Conservation (phyloP, 2,113 vertebrate genomes). For the Danionella cerebrum region DNA sequence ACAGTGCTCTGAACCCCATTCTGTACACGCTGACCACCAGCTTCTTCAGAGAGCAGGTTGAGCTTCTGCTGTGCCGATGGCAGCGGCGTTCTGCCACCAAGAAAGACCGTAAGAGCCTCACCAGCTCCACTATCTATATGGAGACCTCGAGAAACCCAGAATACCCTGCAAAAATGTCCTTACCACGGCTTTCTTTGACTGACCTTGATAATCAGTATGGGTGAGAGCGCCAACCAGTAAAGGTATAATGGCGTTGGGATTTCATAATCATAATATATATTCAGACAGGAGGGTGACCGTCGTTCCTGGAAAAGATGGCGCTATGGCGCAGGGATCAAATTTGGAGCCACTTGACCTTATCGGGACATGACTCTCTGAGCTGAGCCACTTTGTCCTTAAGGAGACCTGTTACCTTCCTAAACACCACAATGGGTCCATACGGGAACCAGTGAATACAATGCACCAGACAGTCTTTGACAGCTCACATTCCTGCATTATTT, state of each 20-base stretch:
- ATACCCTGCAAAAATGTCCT: constrained; percentile 47
- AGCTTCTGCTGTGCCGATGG: constrained; percentile 64
- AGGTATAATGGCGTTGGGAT: background rate
- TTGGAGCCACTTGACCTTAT: background rate
- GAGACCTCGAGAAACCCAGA: constrained; percentile 38
- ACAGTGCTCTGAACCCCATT: constrained; percentile 75
- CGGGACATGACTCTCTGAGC: too few relatives aligned
- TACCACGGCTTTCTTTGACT: constrained; percentile 50
- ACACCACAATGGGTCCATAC: too few relatives aligned
- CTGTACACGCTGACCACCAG: constrained; percentile 73
- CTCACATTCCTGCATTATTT: background rate
- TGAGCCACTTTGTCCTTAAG: background rate
- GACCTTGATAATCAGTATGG: constrained; percentile 51
- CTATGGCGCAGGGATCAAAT: background rate
- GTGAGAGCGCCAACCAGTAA: constrained; percentile 26
- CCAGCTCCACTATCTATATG: constrained; percentile 55
- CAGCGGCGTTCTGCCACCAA: constrained; percentile 53
- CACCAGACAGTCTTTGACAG: background rate
- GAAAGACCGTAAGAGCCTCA: constrained; percentile 60
- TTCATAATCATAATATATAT: constrained; percentile 5
- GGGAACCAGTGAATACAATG: background rate
- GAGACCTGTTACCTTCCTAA: too few relatives aligned
- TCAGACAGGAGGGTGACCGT: background rate
- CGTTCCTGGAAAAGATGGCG: background rate
- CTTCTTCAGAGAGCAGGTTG: constrained; percentile 76